Evolutionary conservation across 2,113 vertebrate species (phyloP).

Genomic region (Gorilla gorilla): DNA sequence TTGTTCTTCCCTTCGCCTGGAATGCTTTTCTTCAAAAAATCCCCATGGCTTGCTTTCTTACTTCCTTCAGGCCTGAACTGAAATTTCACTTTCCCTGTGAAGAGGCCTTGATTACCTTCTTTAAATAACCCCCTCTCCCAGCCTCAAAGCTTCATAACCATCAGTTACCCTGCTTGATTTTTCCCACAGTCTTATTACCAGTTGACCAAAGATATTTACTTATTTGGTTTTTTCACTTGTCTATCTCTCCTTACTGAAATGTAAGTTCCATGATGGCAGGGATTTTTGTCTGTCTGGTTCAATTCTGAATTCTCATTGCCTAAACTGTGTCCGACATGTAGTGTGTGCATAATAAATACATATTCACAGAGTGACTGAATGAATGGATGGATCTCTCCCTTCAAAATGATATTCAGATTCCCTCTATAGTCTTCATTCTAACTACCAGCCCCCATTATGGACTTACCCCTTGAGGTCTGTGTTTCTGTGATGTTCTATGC

Average conservation of each 20-base stretch:
- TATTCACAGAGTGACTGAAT: not conserved
- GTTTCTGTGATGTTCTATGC: not conserved
- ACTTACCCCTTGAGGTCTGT: not conserved
- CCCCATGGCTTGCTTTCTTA: not conserved
- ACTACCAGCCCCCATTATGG: not conserved
- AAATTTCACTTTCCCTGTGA: not conserved
- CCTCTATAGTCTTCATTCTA: not conserved
- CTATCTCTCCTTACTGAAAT: not conserved
- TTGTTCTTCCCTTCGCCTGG: not conserved
- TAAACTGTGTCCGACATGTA: not conserved
- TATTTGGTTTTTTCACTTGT: not conserved
- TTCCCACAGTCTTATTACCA: not conserved
- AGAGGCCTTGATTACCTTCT: not conserved
- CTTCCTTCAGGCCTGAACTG: not conserved
- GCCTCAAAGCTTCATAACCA: not conserved
- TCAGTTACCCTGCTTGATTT: not conserved
- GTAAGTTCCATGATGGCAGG: not conserved
- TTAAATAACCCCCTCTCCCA: not conserved
- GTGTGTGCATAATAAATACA: not conserved
- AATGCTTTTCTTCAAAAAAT: not conserved
- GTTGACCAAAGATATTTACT: not conserved
- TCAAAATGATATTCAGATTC: not conserved
- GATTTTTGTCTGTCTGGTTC: slow-evolving; percentile 14
- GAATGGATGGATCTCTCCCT: not conserved
- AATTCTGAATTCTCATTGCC: not conserved